Conservation (phyloP, 2,888 invertebrate species). For the Nemotelus pantherinus region DNA sequence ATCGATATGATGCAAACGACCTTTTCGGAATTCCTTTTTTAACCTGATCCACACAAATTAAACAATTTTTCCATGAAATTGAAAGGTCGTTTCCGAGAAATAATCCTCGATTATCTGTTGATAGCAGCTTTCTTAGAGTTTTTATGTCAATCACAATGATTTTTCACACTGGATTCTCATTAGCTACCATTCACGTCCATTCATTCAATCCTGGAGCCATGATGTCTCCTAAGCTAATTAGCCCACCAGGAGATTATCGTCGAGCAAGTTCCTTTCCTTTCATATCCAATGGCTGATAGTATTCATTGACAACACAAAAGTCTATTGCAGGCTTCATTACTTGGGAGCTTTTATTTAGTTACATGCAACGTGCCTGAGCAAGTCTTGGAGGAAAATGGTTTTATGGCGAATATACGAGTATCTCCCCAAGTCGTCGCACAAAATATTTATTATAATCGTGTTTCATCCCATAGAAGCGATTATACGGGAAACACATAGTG, state of each 20-base stretch:
- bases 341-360: slow-evolving; percentile 29
- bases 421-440: slow-evolving; percentile 35
- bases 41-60: too few species aligned
- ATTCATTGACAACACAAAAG: slow-evolving; percentile 4
- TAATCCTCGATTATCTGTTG: too few species aligned
- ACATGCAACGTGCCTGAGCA: slow-evolving; percentile 29
- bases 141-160: too few species aligned
- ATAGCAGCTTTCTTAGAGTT: too few species aligned
- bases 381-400: slow-evolving; percentile 23
- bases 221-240: slow-evolving; percentile 20
- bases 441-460: slow-evolving; percentile 41
- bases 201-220: too few species aligned
- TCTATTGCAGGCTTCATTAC: slow-evolving; percentile 36
- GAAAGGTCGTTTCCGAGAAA: too few species aligned
- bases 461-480: slow-evolving; percentile 36
- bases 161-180: too few species aligned
- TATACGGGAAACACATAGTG: slow-evolving; percentile 35
- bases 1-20: too few species aligned
- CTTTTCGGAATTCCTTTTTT: too few species aligned
- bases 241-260: slow-evolving; percentile 6
- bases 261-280: neutral
- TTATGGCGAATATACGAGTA: slow-evolving; percentile 1
- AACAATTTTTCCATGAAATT: too few species aligned
- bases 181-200: too few species aligned
- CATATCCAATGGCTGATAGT: neutral